Percentiles rank a stretch among this genome's conserved stretches.
These are phyloP conservation scores for Edolisoma coerulescens DNA, from an alignment of 2,113 vertebrate species.

Conservation along the genomic window DNA sequence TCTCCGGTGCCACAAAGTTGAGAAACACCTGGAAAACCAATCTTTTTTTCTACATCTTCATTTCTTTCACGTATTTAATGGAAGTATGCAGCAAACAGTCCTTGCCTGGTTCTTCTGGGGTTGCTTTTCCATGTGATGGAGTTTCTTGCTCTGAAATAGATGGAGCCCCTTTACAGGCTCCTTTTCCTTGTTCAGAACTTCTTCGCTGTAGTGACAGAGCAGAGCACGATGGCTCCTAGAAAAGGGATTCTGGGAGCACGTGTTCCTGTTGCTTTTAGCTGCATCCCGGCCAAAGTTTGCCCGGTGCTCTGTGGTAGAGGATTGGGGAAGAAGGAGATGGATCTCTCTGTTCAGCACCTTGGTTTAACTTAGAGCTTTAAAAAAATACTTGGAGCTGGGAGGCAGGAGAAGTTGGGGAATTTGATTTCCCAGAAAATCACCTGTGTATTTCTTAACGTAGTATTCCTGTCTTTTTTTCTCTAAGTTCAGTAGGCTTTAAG, in stretches of 20 bases:
- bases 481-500: background rate
- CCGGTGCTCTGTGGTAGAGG: background rate
- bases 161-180: background rate
- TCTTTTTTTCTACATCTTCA: background rate
- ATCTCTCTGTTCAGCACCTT: background rate
- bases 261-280: background rate
- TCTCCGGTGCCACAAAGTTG: background rate
- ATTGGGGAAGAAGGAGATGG: background rate
- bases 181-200: background rate
- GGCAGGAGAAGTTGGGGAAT: background rate
- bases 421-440: background rate
- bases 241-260: accelerated
- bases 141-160: background rate
- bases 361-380: background rate
- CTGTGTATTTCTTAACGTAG: background rate
- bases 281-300: background rate
- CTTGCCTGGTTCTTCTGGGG: background rate
- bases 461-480: background rate
- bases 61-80: background rate
- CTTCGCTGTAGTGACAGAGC: accelerated
- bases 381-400: background rate
- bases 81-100: background rate
- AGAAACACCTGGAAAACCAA: background rate
- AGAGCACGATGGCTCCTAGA: accelerated
- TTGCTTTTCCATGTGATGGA: background rate